These are phyloP conservation scores for Kryptolebias marmoratus DNA, from an alignment of 2,113 vertebrate species.

Conservation along the genomic window DNA sequence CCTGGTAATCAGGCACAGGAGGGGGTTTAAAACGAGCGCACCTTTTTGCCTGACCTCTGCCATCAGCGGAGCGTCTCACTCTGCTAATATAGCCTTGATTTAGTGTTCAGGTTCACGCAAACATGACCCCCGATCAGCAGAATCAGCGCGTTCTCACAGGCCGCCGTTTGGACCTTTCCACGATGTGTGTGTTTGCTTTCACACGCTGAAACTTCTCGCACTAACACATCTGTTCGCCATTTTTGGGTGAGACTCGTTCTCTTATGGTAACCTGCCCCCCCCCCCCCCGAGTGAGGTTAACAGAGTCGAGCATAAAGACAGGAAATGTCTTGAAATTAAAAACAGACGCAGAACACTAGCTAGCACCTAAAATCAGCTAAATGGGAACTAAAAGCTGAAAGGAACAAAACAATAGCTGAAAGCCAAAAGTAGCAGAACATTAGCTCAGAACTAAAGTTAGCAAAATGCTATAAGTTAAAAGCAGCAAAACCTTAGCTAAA, in stretches of 20 bases:
- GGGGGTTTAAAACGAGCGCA: slow-evolving; percentile 67
- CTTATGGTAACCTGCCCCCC: neutral
- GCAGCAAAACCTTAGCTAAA: too few species aligned
- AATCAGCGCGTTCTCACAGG: slow-evolving; percentile 67
- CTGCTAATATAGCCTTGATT: slow-evolving; percentile 77
- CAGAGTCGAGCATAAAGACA: slow-evolving; percentile 16
- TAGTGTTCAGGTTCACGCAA: slow-evolving; percentile 76
- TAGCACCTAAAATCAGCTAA: too few species aligned
- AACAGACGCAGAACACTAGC: neutral
- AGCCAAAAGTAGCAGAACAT: too few species aligned
- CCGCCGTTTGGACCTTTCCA: slow-evolving; percentile 28
- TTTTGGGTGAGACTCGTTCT: neutral
- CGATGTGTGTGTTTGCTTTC: slow-evolving; percentile 33
- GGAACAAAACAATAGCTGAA: too few species aligned
- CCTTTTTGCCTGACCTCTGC: slow-evolving; percentile 75
- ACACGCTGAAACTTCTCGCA: slow-evolving; percentile 7
- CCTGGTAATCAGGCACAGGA: slow-evolving; percentile 51
- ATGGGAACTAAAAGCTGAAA: too few species aligned
- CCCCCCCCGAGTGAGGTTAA: neutral
- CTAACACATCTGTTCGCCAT: slow-evolving; percentile 30
- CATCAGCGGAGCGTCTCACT: slow-evolving; percentile 65
- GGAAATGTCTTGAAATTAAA: neutral
- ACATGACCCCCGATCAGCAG: slow-evolving; percentile 76
- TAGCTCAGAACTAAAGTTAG: too few species aligned
- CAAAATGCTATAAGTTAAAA: too few species aligned